phyloP scores from a whole-genome alignment of 2,888 invertebrate species.

The Seladonia tumulorum region DNA sequence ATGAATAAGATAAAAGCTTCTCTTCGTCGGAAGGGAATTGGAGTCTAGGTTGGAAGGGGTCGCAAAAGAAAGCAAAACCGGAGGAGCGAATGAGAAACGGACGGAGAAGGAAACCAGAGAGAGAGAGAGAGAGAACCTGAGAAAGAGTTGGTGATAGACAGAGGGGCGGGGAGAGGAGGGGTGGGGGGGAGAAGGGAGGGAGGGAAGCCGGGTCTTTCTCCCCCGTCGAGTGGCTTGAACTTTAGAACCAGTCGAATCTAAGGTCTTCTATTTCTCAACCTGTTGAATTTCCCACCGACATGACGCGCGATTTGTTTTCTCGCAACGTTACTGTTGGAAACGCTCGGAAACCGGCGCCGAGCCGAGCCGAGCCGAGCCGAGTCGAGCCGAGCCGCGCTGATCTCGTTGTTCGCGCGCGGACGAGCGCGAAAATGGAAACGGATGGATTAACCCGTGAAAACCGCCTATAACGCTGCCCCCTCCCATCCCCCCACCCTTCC shows the following conservation, averaged over 20 bases:
- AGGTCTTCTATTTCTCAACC: slow-evolving; percentile 66
- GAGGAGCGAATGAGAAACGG: background rate
- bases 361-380: no score
- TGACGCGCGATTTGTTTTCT: slow-evolving; percentile 66
- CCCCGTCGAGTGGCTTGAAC: slow-evolving; percentile 34
- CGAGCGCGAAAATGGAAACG: slow-evolving; percentile 9
- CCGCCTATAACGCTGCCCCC: slow-evolving; percentile 22
- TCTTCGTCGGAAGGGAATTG: slow-evolving; percentile 2
- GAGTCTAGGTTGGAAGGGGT: background rate
- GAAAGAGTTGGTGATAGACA: background rate
- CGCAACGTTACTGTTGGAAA: slow-evolving; percentile 41
- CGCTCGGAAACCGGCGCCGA: slow-evolving; percentile 3
- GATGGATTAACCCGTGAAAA: slow-evolving; percentile 41
- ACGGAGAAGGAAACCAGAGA: background rate
- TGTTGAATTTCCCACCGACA: slow-evolving; percentile 66
- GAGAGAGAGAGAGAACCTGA: background rate
- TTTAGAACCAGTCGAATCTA: slow-evolving; percentile 50
- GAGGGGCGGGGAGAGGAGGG: background rate
- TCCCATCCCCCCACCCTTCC: background rate
- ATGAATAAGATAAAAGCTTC: slow-evolving; percentile 8
- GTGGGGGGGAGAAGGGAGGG: background rate
- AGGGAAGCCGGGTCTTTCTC: background rate
- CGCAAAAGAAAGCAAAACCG: background rate
- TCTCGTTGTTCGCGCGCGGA: slow-evolving; percentile 29
- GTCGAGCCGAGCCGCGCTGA: slow-evolving; percentile 11